Evolutionary conservation across 2,888 invertebrate species (phyloP).

Genomic region (Chelonus formosanus): DNA sequence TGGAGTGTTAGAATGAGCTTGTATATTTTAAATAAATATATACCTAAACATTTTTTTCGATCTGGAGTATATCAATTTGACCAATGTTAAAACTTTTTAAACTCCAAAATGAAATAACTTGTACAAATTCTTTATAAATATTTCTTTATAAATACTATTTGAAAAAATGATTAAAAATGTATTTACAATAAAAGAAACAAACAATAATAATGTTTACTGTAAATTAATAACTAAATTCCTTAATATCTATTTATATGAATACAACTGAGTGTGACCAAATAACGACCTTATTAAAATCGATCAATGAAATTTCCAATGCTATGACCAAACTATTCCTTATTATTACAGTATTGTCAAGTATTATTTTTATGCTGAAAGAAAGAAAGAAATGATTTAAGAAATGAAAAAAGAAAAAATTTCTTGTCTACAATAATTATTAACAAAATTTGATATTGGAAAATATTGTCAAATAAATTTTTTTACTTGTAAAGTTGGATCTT

Average conservation of each 20-base stretch:
- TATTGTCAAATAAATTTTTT: no score
- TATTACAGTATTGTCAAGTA: neutral
- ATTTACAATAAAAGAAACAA: neutral
- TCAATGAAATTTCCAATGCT: neutral
- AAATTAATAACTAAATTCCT: no score
- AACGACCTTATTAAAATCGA: constrained; percentile 6
- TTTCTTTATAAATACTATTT: constrained; percentile 45
- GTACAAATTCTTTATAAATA: constrained; percentile 35
- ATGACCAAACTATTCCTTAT: neutral
- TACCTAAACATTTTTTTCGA: constrained; percentile 8
- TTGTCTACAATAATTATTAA: no score
- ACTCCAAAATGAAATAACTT: no score
- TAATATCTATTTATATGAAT: no score
- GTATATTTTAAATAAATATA: neutral
- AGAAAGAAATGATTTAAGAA: neutral
- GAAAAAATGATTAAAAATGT: constrained; percentile 12
- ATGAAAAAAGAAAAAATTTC: neutral
- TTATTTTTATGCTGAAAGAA: neutral
- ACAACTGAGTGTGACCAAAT: constrained; percentile 18
- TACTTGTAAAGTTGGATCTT: no score
- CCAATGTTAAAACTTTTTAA: no score
- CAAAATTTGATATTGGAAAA: no score
- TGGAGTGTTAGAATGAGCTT: no score
- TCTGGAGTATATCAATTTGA: no score
- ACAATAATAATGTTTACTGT: no score